Conservation (phyloP, 2,797 vertebrate species). For the Pantherophis alleghaniensis region DNA sequence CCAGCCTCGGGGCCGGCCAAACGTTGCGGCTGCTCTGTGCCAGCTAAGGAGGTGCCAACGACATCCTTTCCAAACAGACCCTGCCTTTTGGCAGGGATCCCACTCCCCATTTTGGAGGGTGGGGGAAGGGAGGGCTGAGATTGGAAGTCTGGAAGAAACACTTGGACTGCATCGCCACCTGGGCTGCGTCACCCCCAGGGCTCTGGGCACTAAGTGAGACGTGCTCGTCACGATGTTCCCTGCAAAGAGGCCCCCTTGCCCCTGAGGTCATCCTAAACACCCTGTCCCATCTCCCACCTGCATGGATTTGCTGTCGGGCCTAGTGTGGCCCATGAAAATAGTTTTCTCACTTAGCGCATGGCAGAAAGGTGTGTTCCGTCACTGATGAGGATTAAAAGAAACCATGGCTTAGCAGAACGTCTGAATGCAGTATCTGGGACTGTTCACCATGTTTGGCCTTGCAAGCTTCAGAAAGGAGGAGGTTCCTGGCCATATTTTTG, state of each 20-base stretch:
- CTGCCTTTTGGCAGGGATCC: neutral
- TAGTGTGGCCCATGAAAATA: neutral
- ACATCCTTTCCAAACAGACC: neutral
- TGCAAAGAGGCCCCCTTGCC: neutral
- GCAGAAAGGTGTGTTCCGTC: neutral
- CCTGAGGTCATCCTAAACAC: neutral
- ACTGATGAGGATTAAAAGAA: neutral
- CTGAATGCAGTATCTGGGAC: neutral
- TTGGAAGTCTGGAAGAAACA: neutral
- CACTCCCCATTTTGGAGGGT: neutral
- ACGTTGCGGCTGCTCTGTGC: neutral
- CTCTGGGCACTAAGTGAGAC: neutral
- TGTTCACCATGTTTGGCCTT: neutral
- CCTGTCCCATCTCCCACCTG: neutral
- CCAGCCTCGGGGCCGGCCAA: neutral
- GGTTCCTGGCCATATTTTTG: neutral
- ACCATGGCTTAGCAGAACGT: neutral
- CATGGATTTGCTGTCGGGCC: neutral
- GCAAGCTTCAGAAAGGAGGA: neutral
- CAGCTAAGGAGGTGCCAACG: neutral
- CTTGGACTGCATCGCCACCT: neutral
- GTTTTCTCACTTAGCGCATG: neutral
- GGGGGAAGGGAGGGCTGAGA: neutral
- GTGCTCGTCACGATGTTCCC: rapidly evolving
- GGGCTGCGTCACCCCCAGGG: neutral